Percentiles rank a stretch among this genome's conserved stretches.
Evolutionary conservation across 1,140 invertebrate species (phyloP).

Genomic region (Calosoma granatense): DNA sequence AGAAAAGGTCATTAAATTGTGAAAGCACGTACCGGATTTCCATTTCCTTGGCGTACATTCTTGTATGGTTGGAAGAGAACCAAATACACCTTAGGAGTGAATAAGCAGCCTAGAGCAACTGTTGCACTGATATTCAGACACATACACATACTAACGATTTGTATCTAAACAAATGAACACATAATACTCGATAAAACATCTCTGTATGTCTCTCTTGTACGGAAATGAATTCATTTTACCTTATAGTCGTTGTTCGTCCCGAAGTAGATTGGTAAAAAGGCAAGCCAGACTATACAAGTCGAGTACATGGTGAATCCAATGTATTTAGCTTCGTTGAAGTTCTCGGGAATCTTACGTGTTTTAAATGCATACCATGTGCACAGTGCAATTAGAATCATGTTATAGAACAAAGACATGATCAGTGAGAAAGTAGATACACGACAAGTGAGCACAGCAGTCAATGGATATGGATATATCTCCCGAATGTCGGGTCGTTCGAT

Average conservation of each 20-base stretch:
- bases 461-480: constrained; percentile 45
- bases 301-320: constrained; percentile 68
- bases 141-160: constrained; percentile 68
- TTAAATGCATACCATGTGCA: constrained; percentile 67
- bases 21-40: constrained; percentile 29
- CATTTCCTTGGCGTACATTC: constrained; percentile 50
- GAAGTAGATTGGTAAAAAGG: constrained; percentile 62
- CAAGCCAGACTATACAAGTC: constrained; percentile 65
- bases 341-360: constrained; percentile 62
- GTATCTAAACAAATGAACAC: constrained; percentile 55
- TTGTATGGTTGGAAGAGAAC: constrained; percentile 68
- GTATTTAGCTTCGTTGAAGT: constrained; percentile 62
- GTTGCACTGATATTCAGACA: constrained; percentile 69
- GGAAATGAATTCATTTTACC: too few relatives aligned
- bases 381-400: constrained; percentile 60
- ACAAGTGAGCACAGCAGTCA: constrained; percentile 54
- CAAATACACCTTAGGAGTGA: constrained; percentile 69
- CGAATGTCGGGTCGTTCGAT: constrained; percentile 52
- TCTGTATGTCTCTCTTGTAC: too few relatives aligned
- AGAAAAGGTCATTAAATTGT: too few relatives aligned
- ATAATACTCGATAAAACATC: too few relatives aligned
- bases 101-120: constrained; percentile 64
- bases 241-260: constrained; percentile 55
- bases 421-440: constrained; percentile 59
- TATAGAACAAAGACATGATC: constrained; percentile 62